These are phyloP conservation scores for Plumapathes pennacea DNA, from an alignment of 92 coral and sea anemone genomes.

Conservation along the genomic window DNA sequence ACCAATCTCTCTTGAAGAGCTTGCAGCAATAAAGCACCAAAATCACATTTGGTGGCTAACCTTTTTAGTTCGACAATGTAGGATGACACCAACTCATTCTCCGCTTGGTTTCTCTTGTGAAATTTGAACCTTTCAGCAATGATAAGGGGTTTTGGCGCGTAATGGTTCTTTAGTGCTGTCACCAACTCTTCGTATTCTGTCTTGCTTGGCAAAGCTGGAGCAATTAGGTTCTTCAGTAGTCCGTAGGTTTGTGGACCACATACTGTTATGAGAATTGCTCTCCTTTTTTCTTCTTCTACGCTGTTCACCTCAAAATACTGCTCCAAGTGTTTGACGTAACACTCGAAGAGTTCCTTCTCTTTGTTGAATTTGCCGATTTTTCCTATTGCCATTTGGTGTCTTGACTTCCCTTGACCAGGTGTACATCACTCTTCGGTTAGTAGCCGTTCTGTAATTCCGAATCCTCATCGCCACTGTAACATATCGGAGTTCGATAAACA, in stretches of 20 bases:
- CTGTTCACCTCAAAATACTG: constrained; percentile 5
- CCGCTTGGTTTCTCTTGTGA: constrained; percentile 15
- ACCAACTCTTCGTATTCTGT: background rate
- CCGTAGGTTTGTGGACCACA: constrained; percentile 21
- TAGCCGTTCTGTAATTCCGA: no score
- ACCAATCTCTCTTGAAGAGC: constrained; percentile 45
- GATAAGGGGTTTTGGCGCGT: constrained; percentile 13
- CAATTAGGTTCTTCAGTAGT: constrained; percentile 7
- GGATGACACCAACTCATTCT: constrained; percentile 13
- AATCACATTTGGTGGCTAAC: constrained; percentile 29
- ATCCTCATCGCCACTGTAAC: no score
- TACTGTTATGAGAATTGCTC: constrained; percentile 22
- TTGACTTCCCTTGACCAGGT: no score
- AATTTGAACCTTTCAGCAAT: constrained; percentile 49
- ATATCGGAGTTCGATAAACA: no score
- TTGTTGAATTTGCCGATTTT: background rate
- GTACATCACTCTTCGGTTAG: no score
- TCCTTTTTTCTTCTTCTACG: constrained; percentile 4
- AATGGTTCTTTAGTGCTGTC: constrained; percentile 11
- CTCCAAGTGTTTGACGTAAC: constrained; percentile 1
- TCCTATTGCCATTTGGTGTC: no score
- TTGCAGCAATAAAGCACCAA: constrained; percentile 24
- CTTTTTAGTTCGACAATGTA: constrained; percentile 38
- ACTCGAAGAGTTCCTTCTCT: background rate
- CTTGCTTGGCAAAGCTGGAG: constrained; percentile 6